Evolutionary conservation across 2,888 invertebrate species (phyloP).

Genomic region (Uropetala carovei): DNA sequence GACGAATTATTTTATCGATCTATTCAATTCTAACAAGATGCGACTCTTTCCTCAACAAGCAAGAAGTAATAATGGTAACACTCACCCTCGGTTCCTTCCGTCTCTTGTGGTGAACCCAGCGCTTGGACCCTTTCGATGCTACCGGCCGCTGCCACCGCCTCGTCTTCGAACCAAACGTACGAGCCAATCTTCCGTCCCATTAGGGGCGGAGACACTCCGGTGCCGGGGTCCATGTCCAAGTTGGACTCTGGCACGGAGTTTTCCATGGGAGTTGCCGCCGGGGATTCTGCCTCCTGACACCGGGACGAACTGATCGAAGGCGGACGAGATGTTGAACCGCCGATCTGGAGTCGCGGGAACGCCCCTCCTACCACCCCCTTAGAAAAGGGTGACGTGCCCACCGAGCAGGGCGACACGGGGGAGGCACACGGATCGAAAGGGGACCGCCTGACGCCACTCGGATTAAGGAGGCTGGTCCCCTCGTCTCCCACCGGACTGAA

Average conservation of each 20-base stretch:
- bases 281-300: slow-evolving; percentile 37
- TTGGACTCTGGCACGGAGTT: slow-evolving; percentile 46
- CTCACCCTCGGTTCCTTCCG: background rate
- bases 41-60: too few relatives aligned
- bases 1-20: too few relatives aligned
- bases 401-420: slow-evolving; percentile 3
- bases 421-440: slow-evolving; percentile 52
- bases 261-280: slow-evolving; percentile 50
- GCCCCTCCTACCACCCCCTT: background rate
- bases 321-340: slow-evolving; percentile 20
- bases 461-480: background rate
- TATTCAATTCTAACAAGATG: too few relatives aligned
- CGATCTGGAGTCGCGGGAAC: slow-evolving; percentile 52
- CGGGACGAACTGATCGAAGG: slow-evolving; percentile 24
- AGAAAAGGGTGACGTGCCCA: slow-evolving; percentile 21
- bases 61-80: too few relatives aligned
- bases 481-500: slow-evolving; percentile 45
- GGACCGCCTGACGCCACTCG: background rate
- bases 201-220: background rate
- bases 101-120: background rate
- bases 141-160: background rate
- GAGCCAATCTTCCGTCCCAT: slow-evolving; percentile 26
- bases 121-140: slow-evolving; percentile 7
- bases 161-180: slow-evolving; percentile 59
- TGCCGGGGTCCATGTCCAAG: background rate